Evolutionary conservation across 2,888 invertebrate genomes (phyloP).

Genomic region (Antheraea assamensis): DNA sequence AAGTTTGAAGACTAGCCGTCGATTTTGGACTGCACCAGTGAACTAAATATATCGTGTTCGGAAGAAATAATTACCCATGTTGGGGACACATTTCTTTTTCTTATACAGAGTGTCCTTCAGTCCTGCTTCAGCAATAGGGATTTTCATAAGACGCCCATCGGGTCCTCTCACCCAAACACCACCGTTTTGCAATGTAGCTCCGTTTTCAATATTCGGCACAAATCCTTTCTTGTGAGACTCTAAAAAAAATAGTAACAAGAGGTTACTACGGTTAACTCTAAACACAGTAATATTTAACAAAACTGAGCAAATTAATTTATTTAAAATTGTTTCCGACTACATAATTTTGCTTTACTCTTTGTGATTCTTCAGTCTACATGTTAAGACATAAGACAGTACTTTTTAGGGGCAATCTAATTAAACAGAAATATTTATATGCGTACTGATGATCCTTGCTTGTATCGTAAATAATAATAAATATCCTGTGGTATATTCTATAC

Average conservation of each 20-base stretch:
- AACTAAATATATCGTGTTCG: too few species aligned
- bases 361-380: too few species aligned
- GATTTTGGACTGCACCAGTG: too few species aligned
- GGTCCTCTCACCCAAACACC: conserved; percentile 71
- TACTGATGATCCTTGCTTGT: too few species aligned
- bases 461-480: too few species aligned
- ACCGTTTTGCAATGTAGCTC: conserved; percentile 71
- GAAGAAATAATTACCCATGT: conserved; percentile 53
- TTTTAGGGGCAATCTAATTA: too few species aligned
- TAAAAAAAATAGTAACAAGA: conserved; percentile 28
- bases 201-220: conserved; percentile 67
- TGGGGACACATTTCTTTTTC: conserved; percentile 65
- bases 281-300: not conserved
- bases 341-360: not conserved
- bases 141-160: conserved; percentile 60
- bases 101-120: conserved; percentile 54
- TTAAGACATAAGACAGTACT: too few species aligned
- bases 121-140: conserved; percentile 59
- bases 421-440: too few species aligned
- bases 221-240: conserved; percentile 68
- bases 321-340: not conserved
- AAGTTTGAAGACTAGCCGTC: too few species aligned
- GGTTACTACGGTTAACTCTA: not conserved
- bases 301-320: not conserved
- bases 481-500: too few species aligned